These are phyloP conservation scores for Drosophila recens DNA, from an alignment of 2,888 invertebrate species.

Conservation along the genomic window DNA sequence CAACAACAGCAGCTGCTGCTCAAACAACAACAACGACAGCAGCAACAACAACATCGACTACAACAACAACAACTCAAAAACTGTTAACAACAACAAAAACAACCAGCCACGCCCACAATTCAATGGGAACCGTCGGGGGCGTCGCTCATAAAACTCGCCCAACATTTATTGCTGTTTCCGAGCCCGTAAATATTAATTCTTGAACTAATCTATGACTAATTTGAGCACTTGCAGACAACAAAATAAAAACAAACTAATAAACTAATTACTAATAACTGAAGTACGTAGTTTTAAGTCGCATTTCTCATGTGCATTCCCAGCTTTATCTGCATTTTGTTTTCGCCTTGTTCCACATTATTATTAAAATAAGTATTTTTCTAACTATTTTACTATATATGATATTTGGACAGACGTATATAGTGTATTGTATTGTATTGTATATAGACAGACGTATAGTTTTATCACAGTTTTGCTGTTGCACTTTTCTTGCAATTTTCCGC, in stretches of 20 bases:
- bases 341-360: slow-evolving; percentile 18
- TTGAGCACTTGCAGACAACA: neutral
- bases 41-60: slow-evolving; percentile 46
- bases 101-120: slow-evolving; percentile 45
- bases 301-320: slow-evolving; percentile 21
- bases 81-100: slow-evolving; percentile 39
- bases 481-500: slow-evolving; percentile 31
- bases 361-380: slow-evolving; percentile 15
- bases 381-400: neutral
- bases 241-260: slow-evolving; percentile 19
- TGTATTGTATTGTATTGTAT: neutral
- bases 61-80: slow-evolving; percentile 54
- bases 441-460: neutral
- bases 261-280: slow-evolving; percentile 13
- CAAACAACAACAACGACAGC: slow-evolving; percentile 34
- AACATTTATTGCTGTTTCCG: slow-evolving; percentile 63
- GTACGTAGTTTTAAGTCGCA: slow-evolving; percentile 22
- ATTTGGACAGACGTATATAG: neutral
- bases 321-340: slow-evolving; percentile 43
- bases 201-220: slow-evolving; percentile 11
- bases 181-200: slow-evolving; percentile 77
- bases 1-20: slow-evolving; percentile 22
- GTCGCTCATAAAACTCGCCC: slow-evolving; percentile 51
- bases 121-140: slow-evolving; percentile 23
- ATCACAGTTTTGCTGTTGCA: slow-evolving; percentile 16